Percentiles rank a stretch among this genome's conserved stretches.
These are phyloP conservation scores for Scolanthus callimorphus DNA, from an alignment of 92 coral and sea anemone species.

Conservation along the genomic window DNA sequence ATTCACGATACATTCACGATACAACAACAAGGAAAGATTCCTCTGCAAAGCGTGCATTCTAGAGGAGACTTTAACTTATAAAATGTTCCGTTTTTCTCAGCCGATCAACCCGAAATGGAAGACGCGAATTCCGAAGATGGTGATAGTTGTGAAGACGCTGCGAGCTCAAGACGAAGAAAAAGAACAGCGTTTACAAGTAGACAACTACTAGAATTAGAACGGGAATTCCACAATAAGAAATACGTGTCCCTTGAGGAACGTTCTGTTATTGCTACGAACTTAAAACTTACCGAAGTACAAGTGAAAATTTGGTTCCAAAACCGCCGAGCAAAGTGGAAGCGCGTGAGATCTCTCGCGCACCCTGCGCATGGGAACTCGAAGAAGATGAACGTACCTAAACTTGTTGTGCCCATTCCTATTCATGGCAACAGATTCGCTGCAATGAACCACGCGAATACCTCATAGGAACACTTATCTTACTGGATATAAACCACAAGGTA, in stretches of 20 bases:
- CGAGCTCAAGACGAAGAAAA: conserved; percentile 76
- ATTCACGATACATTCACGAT: too few species aligned
- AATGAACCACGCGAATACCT: conserved; percentile 59
- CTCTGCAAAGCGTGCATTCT: too few species aligned
- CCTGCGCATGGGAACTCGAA: conserved; percentile 68
- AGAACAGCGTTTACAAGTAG: conserved; percentile 97
- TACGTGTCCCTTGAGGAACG: conserved; percentile 94
- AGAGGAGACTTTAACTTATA: too few species aligned
- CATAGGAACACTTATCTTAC: conserved; percentile 20
- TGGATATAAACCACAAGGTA: neutral
- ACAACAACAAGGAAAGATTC: too few species aligned
- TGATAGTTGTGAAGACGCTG: conserved; percentile 55
- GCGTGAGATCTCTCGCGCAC: conserved; percentile 89
- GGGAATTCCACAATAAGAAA: conserved; percentile 93
- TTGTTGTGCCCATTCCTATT: conserved; percentile 95
- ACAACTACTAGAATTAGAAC: conserved; percentile 91
- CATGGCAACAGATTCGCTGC: conserved; percentile 88
- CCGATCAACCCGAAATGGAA: conserved; percentile 13
- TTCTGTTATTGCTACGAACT: conserved; percentile 85
- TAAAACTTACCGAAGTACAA: conserved; percentile 89
- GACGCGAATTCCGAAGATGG: conserved; percentile 54
- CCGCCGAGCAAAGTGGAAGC: conserved; percentile 98
- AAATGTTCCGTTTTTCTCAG: conserved; percentile 21
- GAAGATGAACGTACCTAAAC: conserved; percentile 69
- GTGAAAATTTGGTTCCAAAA: conserved; percentile 99